Percentiles rank a stretch among this genome's conserved stretches.
phyloP scores from a whole-genome alignment of 2,113 vertebrate genomes.

The Oxyura jamaicensis region DNA sequence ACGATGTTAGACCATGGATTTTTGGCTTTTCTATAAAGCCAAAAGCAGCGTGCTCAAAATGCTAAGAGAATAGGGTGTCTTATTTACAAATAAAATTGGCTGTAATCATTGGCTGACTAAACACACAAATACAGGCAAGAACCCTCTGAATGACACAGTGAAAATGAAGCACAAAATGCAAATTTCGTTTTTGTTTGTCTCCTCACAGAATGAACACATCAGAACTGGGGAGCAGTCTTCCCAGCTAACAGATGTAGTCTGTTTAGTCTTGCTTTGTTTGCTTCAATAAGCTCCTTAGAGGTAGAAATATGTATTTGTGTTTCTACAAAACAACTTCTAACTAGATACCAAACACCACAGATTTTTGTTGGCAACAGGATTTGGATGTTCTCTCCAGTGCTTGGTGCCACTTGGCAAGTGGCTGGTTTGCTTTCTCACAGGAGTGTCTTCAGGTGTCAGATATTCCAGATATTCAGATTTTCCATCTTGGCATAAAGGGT shows the following conservation, averaged over 20 bases:
- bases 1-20: not conserved
- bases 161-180: not conserved
- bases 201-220: not conserved
- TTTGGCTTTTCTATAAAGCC: not conserved
- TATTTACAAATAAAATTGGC: not conserved
- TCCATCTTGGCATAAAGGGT: conserved; percentile 3
- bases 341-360: not conserved
- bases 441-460: conserved; percentile 37
- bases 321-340: not conserved
- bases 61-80: not conserved
- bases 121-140: not conserved
- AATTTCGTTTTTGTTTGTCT: not conserved
- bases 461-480: conserved; percentile 50
- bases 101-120: not conserved
- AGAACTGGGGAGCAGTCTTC: not conserved
- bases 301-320: not conserved
- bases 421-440: conserved; percentile 18
- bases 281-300: not conserved
- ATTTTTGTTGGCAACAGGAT: conserved; percentile 19
- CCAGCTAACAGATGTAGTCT: not conserved
- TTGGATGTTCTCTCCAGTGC: not conserved
- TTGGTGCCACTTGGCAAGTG: not conserved
- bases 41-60: too few species aligned
- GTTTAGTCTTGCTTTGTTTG: not conserved
- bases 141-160: not conserved